Conservation (phyloP, 2,797 vertebrate species). For the Sternotherus odoratus region DNA sequence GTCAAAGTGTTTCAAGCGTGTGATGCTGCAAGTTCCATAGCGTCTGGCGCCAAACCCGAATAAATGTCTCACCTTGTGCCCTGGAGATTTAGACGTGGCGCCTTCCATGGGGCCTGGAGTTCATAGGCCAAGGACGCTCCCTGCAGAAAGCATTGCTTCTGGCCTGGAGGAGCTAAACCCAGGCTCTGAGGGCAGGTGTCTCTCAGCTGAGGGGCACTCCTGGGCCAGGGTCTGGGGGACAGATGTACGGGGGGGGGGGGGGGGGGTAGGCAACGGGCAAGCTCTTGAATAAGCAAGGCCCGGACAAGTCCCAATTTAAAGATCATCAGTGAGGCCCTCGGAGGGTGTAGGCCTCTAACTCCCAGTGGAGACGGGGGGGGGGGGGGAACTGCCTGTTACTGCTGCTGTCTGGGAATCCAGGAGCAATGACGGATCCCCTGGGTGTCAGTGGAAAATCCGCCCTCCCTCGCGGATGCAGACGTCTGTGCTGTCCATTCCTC, state of each 20-base stretch:
- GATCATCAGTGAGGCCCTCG: not conserved
- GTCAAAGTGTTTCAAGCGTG: not conserved
- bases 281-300: too few species aligned
- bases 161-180: not conserved
- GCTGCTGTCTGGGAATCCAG: too few species aligned
- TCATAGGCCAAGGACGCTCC: too few species aligned
- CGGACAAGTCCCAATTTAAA: not conserved
- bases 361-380: not conserved
- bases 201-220: not conserved
- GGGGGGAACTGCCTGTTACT: not conserved
- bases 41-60: not conserved
- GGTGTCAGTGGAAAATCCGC: too few species aligned
- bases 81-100: too few species aligned
- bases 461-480: too few species aligned
- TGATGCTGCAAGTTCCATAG: not conserved
- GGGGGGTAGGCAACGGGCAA: not conserved
- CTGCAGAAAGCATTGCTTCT: too few species aligned
- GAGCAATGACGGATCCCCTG: too few species aligned
- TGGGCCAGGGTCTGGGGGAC: not conserved
- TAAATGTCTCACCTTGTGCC: too few species aligned
- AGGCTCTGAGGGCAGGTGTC: not conserved
- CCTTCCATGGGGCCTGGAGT: too few species aligned
- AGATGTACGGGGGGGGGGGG: too few species aligned
- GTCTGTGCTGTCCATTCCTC: too few species aligned
- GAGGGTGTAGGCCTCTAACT: not conserved